Evolutionary conservation across 2,888 invertebrate genomes (phyloP).

Genomic region (Microchrysa polita): DNA sequence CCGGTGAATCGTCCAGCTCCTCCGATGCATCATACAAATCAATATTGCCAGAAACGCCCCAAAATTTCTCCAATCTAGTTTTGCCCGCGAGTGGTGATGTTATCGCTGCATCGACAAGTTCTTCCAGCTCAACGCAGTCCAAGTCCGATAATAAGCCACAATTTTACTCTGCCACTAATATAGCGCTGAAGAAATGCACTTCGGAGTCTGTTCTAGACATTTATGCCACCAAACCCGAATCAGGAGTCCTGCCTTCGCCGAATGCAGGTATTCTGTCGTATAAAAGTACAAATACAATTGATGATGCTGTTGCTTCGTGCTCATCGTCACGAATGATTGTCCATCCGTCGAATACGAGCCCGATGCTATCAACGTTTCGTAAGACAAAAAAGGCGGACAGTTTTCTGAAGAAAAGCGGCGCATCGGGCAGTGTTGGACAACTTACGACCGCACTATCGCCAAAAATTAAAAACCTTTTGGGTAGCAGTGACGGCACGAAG

Average conservation of each 20-base stretch:
- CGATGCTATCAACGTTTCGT: slow-evolving; percentile 37
- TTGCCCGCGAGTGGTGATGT: neutral
- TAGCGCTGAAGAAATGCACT: slow-evolving; percentile 31
- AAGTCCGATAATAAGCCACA: no score
- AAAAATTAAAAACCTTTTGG: slow-evolving; percentile 42
- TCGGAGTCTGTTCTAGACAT: slow-evolving; percentile 33
- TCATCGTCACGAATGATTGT: slow-evolving; percentile 26
- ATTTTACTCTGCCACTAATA: slow-evolving; percentile 11
- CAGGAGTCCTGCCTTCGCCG: neutral
- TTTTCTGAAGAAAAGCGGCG: slow-evolving; percentile 12
- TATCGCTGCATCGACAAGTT: neutral
- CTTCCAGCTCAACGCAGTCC: neutral
- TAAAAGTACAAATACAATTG: slow-evolving; percentile 13
- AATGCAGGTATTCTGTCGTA: slow-evolving; percentile 12
- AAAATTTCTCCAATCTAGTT: neutral
- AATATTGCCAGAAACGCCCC: neutral
- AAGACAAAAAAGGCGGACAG: slow-evolving; percentile 27
- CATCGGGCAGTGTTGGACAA: neutral
- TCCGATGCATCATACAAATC: neutral
- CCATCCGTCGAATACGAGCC: slow-evolving; percentile 22
- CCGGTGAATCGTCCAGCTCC: neutral
- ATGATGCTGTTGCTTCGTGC: slow-evolving; percentile 14
- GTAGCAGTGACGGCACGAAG: slow-evolving; percentile 45
- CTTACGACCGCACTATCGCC: neutral
- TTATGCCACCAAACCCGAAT: slow-evolving; percentile 15